These are phyloP conservation scores for Neosilurus mollespiculum DNA, from an alignment of 2,797 vertebrate genomes.

Conservation along the genomic window DNA sequence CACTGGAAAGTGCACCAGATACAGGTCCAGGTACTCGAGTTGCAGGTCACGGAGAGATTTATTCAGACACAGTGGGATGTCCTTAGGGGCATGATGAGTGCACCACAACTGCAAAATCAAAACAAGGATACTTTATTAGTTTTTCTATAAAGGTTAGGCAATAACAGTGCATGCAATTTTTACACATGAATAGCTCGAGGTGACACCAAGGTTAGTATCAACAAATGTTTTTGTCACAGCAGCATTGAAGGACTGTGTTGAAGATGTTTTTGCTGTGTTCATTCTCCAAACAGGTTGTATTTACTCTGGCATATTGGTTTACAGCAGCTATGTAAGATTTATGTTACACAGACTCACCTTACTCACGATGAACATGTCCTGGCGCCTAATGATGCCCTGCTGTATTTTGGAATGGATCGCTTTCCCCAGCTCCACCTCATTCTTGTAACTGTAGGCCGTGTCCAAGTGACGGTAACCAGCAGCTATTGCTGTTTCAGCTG, in stretches of 20 bases:
- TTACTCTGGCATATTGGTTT: background rate
- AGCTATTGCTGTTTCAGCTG: constrained; percentile 72
- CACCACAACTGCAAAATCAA: constrained; percentile 65
- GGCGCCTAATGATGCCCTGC: constrained; percentile 71
- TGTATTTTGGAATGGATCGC: constrained; percentile 72
- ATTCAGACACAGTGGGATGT: constrained; percentile 70
- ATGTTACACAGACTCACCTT: constrained; percentile 64
- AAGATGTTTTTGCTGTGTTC: background rate
- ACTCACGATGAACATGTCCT: constrained; percentile 78
- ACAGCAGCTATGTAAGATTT: background rate
- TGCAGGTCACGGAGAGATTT: constrained; percentile 72
- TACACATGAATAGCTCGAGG: background rate
- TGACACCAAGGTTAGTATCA: background rate
- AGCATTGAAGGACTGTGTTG: background rate
- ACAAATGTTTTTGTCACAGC: background rate
- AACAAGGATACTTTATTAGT: constrained; percentile 16
- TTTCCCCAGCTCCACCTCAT: constrained; percentile 69
- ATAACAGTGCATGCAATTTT: background rate
- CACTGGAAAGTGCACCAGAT: constrained; percentile 76
- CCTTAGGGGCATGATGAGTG: constrained; percentile 66
- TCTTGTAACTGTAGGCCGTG: constrained; percentile 68
- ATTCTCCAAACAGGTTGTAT: background rate
- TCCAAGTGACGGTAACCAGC: constrained; percentile 79
- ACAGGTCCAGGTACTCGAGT: constrained; percentile 76
- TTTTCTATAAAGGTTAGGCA: background rate